These are phyloP conservation scores for Cataglyphis cursor DNA, from an alignment of 2,888 invertebrate species.

Conservation along the genomic window DNA sequence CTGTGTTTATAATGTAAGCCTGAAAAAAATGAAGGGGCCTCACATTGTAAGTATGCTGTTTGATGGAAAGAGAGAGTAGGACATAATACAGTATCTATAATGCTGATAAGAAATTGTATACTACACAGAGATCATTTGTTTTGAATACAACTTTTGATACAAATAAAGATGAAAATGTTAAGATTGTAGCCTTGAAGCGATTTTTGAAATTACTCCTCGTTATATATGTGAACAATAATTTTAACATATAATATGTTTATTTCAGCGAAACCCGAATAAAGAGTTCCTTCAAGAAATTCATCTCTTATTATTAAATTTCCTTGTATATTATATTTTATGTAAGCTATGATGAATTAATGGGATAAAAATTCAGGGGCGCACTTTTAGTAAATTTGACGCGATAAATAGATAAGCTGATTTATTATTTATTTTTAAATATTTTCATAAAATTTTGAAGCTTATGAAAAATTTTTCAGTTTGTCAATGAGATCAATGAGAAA, in stretches of 20 bases:
- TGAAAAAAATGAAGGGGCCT: conserved; percentile 32
- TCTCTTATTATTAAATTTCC: neutral
- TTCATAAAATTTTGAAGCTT: neutral
- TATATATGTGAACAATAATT: conserved; percentile 40
- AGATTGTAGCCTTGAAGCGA: conserved; percentile 70
- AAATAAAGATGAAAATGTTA: conserved; percentile 58
- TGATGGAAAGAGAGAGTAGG: neutral
- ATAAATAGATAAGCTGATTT: neutral
- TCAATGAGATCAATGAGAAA: neutral
- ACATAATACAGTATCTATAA: neutral
- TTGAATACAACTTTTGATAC: conserved; percentile 30
- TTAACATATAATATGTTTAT: conserved; percentile 73
- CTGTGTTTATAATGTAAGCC: conserved; percentile 35
- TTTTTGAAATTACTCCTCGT: conserved; percentile 28
- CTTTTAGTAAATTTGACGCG: neutral
- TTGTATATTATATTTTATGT: neutral
- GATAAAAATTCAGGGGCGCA: neutral
- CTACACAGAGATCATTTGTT: conserved; percentile 78
- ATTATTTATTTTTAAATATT: neutral
- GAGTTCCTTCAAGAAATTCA: conserved; percentile 40
- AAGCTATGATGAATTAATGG: neutral
- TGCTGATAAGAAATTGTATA: conserved; percentile 80
- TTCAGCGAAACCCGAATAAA: conserved; percentile 78
- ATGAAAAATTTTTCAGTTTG: neutral
- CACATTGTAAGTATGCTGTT: conserved; percentile 74